Evolutionary conservation across 2,888 invertebrate genomes (phyloP).

Genomic region (Beris morrisii): DNA sequence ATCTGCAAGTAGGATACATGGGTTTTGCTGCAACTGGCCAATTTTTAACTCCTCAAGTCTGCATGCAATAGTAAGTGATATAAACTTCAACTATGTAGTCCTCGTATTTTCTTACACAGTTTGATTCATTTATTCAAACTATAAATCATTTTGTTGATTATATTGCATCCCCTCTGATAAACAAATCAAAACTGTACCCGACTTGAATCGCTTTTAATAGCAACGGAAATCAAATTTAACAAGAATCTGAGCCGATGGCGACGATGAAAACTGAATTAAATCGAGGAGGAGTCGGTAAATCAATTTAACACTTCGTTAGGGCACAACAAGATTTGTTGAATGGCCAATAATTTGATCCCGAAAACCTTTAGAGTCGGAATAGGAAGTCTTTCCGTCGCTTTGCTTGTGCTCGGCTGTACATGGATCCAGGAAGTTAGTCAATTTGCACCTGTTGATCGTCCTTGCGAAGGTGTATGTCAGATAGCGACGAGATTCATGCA

Average conservation of each 20-base stretch:
- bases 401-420: neutral
- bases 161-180: neutral
- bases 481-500: too few species aligned
- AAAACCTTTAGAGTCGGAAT: neutral
- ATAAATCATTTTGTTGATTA: too few species aligned
- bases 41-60: too few species aligned
- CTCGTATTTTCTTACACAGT: too few species aligned
- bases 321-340: conserved; percentile 28
- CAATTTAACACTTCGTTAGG: conserved; percentile 38
- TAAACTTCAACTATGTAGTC: too few species aligned
- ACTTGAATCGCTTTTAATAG: conserved; percentile 33
- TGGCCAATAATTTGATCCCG: conserved; percentile 28
- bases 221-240: conserved; percentile 35
- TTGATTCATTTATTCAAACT: too few species aligned
- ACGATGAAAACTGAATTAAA: conserved; percentile 8
- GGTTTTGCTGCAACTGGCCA: too few species aligned
- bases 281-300: conserved; percentile 31
- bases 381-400: neutral
- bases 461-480: neutral
- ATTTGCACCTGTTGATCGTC: neutral
- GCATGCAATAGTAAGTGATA: too few species aligned
- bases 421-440: neutral
- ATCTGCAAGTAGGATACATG: too few species aligned
- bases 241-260: conserved; percentile 24
- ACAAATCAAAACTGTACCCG: conserved; percentile 22